Conservation (phyloP, 2,888 invertebrate genomes). For the Pseudoips prasinana region DNA sequence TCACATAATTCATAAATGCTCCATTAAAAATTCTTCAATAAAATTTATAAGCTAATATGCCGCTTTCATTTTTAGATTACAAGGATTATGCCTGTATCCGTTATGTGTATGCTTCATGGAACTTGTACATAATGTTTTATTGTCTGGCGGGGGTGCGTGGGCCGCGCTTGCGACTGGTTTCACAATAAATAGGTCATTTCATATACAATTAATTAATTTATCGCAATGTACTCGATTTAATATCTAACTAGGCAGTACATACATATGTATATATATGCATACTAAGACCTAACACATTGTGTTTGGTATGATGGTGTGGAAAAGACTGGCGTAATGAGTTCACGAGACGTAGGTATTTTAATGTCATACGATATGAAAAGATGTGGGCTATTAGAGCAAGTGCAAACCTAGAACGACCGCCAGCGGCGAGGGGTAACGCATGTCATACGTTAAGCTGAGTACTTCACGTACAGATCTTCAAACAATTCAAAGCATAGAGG, state of each 20-base stretch:
- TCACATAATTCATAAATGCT: too few relatives aligned
- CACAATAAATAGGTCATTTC: slow-evolving; percentile 44
- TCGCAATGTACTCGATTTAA: too few relatives aligned
- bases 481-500: too few relatives aligned
- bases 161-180: slow-evolving; percentile 31
- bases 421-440: too few relatives aligned
- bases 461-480: too few relatives aligned
- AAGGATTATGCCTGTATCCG: slow-evolving; percentile 34
- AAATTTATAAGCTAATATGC: too few relatives aligned
- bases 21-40: too few relatives aligned
- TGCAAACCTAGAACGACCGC: slow-evolving; percentile 55
- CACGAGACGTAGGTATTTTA: slow-evolving; percentile 47
- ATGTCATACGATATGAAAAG: slow-evolving; percentile 62
- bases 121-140: slow-evolving; percentile 51
- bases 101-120: slow-evolving; percentile 41
- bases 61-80: too few relatives aligned
- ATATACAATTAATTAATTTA: slow-evolving; percentile 10
- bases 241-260: too few relatives aligned
- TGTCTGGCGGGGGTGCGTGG: slow-evolving; percentile 54
- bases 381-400: slow-evolving; percentile 71
- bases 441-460: too few relatives aligned
- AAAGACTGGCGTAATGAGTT: slow-evolving; percentile 52
- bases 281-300: slow-evolving; percentile 33
- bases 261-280: slow-evolving; percentile 20
- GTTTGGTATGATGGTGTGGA: too few relatives aligned